Conservation (phyloP, 2,797 vertebrate genomes). For the Pterois miles region DNA sequence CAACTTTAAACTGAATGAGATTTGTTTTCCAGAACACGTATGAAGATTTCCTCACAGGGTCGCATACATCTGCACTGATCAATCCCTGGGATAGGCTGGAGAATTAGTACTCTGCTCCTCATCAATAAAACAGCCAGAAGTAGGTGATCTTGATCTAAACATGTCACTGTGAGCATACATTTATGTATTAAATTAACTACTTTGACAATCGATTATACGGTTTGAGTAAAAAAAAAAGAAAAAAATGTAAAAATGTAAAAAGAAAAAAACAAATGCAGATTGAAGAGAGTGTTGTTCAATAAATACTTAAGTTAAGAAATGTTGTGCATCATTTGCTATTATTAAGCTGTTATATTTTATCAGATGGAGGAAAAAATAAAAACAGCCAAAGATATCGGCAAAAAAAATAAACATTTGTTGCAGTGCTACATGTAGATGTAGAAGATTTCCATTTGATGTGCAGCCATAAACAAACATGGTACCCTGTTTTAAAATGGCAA, state of each 20-base stretch:
- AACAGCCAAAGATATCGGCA: no score
- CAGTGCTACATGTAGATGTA: not conserved
- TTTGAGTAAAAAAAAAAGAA: not conserved
- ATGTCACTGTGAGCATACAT: not conserved
- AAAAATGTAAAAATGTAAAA: no score
- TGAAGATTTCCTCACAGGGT: not conserved
- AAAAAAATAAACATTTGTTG: not conserved
- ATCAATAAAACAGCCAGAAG: not conserved
- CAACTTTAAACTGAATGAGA: not conserved
- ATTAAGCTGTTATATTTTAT: no score
- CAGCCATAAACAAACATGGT: not conserved
- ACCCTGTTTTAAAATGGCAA: not conserved
- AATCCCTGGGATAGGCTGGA: not conserved
- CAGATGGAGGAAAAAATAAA: no score
- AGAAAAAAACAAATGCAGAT: no score
- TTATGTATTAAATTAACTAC: not conserved
- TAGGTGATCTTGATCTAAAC: not conserved
- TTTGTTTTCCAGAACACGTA: not conserved
- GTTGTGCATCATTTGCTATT: no score
- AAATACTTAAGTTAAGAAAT: no score
- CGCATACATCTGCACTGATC: not conserved
- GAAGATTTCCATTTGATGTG: not conserved
- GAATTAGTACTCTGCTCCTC: not conserved
- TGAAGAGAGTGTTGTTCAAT: no score
- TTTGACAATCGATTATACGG: not conserved